Percentiles rank a stretch among this genome's conserved stretches.
These are phyloP conservation scores for Tichodroma muraria DNA, from an alignment of 2,113 vertebrate genomes.

Conservation along the genomic window DNA sequence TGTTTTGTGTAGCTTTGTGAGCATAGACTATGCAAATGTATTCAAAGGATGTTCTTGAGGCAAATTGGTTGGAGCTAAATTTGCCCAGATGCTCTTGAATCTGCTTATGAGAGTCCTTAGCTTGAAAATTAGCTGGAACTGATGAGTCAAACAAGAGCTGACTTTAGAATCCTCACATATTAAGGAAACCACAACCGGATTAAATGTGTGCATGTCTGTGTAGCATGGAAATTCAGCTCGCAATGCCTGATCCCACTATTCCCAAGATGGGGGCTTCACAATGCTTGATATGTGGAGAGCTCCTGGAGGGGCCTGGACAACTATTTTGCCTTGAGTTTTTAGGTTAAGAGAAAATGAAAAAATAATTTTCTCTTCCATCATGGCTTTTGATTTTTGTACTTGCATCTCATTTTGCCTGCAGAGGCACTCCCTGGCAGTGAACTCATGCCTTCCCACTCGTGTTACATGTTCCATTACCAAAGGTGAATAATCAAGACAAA, in stretches of 20 bases:
- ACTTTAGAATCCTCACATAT: slow-evolving; percentile 1
- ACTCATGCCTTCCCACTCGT: neutral
- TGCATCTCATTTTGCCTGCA: neutral
- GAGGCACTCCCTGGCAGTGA: slow-evolving; percentile 2
- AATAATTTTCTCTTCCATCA: neutral
- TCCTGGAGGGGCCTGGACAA: neutral
- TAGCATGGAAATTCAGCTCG: neutral
- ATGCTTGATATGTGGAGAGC: neutral
- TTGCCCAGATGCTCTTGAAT: slow-evolving; percentile 39
- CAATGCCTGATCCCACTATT: neutral
- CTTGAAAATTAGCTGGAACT: slow-evolving; percentile 42
- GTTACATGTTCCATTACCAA: slow-evolving; percentile 45
- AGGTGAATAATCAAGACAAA: slow-evolving; percentile 42
- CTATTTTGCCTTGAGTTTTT: neutral
- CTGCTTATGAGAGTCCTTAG: slow-evolving; percentile 22
- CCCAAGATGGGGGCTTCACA: neutral
- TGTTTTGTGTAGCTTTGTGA: neutral
- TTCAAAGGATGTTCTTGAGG: slow-evolving; percentile 33
- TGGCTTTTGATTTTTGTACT: neutral
- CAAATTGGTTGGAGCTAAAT: slow-evolving; percentile 47
- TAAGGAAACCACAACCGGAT: neutral
- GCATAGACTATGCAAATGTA: slow-evolving; percentile 20
- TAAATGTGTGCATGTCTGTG: neutral
- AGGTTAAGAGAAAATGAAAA: neutral
- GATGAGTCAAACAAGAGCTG: neutral